Base-by-base conservation (phyloP, 2,797 vertebrate species). In the Cirrhinus molitorella region DNA sequence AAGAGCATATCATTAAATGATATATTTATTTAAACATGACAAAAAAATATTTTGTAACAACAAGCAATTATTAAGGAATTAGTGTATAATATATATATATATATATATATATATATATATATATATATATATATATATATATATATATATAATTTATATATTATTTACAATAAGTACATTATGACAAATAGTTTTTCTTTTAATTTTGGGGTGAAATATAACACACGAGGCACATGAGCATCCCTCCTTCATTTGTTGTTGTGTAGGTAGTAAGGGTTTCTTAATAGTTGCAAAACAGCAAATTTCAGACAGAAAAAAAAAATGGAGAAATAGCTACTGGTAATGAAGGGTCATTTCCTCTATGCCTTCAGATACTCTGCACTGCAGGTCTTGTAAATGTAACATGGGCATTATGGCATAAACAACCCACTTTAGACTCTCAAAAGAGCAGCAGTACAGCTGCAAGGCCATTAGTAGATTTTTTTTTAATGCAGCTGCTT, bases 391-490 rank as follows among this genome's bases (percentile, higher is more conserved):
- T 71, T 85, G 53, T 79, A 43, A 86, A 82, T 88, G 74, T 84
- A 83, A 86, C 83, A 86, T 79, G 57, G 83, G 43, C 34, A 80
- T 85, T 86, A 82, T 70, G 77, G 57, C 37, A 74, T 37, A 87
- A 87, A 89, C 79, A 84, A 79, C 71, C 65, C 85, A 81, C 83
- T 85, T 72, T 77, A 84, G 86, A 70, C 79, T 72, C 34, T 81
- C 75, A 81, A 90, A 83, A 83, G 87, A 89, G 89, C 89, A 91
- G 86, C 83, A 79, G 88, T 90, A 80, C 81, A 87, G 74, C 61
- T 88, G 71, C 71, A 55, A 74, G 84, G 59, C 88, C 84, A 88
- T 87, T 87, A 88, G 79, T 59, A 67, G 6, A 49, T 83, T 80
- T 49, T 25, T 57, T 66, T 80, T 66, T 83, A 88, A 81, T 53